A percentile compares a stretch with the other conserved stretches of the same genome.
These are phyloP conservation scores for Columba livia DNA, from an alignment of 2,113 vertebrate genomes.

Conservation along the genomic window DNA sequence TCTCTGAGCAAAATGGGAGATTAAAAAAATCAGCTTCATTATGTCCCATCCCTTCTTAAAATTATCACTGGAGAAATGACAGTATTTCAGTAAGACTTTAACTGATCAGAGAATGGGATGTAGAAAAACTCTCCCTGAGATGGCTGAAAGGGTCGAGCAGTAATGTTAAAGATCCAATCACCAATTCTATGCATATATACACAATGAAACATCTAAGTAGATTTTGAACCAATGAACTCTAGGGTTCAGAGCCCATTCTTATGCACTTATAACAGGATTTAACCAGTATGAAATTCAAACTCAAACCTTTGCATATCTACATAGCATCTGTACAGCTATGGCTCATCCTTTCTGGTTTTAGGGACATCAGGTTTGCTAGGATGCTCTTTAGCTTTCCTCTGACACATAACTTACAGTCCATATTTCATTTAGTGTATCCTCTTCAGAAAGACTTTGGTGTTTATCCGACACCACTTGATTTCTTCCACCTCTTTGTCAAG, in stretches of 20 bases:
- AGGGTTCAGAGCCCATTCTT: not conserved
- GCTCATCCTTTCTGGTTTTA: not conserved
- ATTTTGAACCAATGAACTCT: not conserved
- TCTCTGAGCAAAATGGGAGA: not conserved
- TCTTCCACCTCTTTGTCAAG: not conserved
- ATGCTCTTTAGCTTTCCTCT: not conserved
- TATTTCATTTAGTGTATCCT: not conserved
- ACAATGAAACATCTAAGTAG: not conserved
- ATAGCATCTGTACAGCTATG: not conserved
- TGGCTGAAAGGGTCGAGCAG: not conserved
- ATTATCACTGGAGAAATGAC: not conserved
- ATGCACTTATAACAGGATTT: not conserved
- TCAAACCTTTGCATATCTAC: not conserved
- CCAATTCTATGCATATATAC: not conserved
- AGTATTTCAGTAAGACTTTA: not conserved
- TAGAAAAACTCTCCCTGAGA: not conserved
- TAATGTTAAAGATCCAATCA: not conserved
- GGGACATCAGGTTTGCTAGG: not conserved
- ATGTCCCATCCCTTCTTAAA: not conserved
- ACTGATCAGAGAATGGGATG: not conserved
- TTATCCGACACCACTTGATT: not conserved
- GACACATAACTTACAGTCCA: not conserved
- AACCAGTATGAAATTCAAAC: not conserved
- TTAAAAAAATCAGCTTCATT: not conserved
- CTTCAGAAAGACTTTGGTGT: not conserved